phyloP scores from a whole-genome alignment of 2,797 vertebrate genomes.

The Lithobates sylvaticus region DNA sequence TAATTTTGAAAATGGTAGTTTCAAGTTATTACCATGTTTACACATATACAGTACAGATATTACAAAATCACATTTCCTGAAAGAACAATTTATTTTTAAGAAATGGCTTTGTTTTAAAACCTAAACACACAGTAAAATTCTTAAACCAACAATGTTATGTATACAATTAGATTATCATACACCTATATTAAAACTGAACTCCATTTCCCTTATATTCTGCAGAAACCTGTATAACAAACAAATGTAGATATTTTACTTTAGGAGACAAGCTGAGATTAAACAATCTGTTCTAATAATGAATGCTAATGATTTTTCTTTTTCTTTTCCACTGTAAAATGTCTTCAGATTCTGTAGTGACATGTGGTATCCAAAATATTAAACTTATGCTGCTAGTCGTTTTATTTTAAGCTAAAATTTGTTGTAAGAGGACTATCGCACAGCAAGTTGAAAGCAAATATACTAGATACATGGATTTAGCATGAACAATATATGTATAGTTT shows the following conservation, averaged over 20 bases:
- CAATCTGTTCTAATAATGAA: background rate
- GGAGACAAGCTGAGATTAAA: background rate
- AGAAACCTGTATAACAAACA: slow-evolving; percentile 5
- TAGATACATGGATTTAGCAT: too few relatives aligned
- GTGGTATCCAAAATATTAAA: too few relatives aligned
- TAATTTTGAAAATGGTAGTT: too few relatives aligned
- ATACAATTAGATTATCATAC: background rate
- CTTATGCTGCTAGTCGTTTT: too few relatives aligned
- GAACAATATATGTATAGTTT: too few relatives aligned
- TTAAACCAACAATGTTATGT: slow-evolving; percentile 5
- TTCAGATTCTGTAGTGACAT: too few relatives aligned
- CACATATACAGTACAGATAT: background rate
- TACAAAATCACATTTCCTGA: background rate
- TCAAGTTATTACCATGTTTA: background rate
- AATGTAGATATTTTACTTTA: background rate
- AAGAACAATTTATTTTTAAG: background rate
- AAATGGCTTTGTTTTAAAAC: background rate
- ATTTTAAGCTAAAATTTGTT: too few relatives aligned
- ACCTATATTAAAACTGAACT: background rate
- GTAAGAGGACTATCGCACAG: too few relatives aligned
- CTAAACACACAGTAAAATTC: slow-evolving; percentile 2
- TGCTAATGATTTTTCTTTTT: too few relatives aligned
- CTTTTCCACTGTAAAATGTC: too few relatives aligned
- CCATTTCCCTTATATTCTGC: background rate
- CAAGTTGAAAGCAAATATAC: too few relatives aligned